Conservation (phyloP, 2,797 vertebrate genomes). For the Phylloscopus collybita region DNA sequence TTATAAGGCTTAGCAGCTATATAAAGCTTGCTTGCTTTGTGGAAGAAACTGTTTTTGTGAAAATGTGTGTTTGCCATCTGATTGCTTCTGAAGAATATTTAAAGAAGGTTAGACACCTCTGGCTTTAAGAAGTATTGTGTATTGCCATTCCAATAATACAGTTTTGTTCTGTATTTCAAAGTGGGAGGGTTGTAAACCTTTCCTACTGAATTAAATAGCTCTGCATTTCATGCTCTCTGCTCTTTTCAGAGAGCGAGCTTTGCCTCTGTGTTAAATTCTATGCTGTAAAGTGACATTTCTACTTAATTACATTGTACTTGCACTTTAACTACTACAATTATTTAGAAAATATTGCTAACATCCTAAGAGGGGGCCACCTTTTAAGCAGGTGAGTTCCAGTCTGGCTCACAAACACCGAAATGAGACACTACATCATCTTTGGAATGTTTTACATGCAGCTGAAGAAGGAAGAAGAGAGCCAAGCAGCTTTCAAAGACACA, state of each 20-base stretch:
- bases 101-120: constrained; percentile 65
- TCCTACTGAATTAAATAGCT: constrained; percentile 29
- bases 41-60: constrained; percentile 67
- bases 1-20: constrained; percentile 69
- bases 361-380: not conserved
- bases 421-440: not conserved
- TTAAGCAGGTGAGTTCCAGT: not conserved
- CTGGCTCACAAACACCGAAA: not conserved
- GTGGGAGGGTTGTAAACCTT: constrained; percentile 41
- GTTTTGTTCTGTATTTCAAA: constrained; percentile 12
- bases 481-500: not conserved
- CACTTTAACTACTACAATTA: constrained; percentile 21
- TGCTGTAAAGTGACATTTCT: constrained; percentile 6
- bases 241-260: not conserved
- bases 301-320: constrained; percentile 40
- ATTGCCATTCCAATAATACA: constrained; percentile 46
- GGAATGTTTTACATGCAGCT: not conserved
- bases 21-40: constrained; percentile 61
- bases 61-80: constrained; percentile 72
- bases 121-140: constrained; percentile 48
- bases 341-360: constrained; percentile 27
- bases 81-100: constrained; percentile 75
- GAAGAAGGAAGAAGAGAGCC: not conserved
- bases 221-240: constrained; percentile 30
- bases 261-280: not conserved